Evolutionary conservation across 1,140 invertebrate species (phyloP), one percentile per base, ranked within the genome.

Genomic region (Armadillidium nasatum): DNA sequence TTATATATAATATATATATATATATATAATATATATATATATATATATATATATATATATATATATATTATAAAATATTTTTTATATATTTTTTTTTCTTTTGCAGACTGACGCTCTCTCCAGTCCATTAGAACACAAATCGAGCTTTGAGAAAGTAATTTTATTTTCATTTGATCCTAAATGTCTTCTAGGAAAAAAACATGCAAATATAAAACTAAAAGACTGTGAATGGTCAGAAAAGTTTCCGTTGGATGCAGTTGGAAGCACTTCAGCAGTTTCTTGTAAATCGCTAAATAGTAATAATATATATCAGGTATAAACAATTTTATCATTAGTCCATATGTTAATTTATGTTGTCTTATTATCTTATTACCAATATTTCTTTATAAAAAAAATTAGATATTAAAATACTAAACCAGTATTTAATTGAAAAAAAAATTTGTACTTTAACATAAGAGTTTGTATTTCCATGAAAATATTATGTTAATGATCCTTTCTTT

Each of bases 181-280:
- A 84, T 88, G 91, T 68, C 94, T 97, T 84, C 95, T 96, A 82
- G 91, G 92, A 0, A 96, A 96, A 84, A 97, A 97, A 85, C 96
- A 95, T 83, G 93, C 93, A 0, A 89, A 89, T 15, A 88, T 99
- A 19, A 88, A 92, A 81, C 88, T 98, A 0, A 91, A 92, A 78
- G 91, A 94, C 80, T 93, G 94, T 7, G 92, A 95, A 75, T 99
- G 94, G 95, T 98, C 95, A 4, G 94, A 98, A 75, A 96, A 96
- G 84, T 99, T 99, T 84, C 94, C 97, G 0, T 86, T 99, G 70
- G 97, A 99, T 84, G 95, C 95, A 22, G 96, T 96, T 19, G 97
- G 97, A 4, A 97, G 94, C 76, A 91, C 93, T 72, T 97, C 96
- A 68, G 90, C 92, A 11, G 90, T 99, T 0, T 87, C 87, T 13